These are phyloP conservation scores for Zapornia atra DNA, from an alignment of 2,113 vertebrate genomes.

Conservation along the genomic window DNA sequence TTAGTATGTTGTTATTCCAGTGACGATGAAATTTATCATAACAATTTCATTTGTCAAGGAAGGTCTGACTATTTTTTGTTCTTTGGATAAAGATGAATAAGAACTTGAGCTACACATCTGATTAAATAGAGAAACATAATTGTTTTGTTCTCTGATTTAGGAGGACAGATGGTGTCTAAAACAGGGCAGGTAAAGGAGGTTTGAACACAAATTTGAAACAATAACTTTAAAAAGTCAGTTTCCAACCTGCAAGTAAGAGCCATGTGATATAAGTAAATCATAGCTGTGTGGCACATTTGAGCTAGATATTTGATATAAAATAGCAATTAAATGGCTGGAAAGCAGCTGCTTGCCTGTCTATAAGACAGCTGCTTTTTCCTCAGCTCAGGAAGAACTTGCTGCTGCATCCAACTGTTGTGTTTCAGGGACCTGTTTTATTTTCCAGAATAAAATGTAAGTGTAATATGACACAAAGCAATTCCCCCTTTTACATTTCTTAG, in stretches of 20 bases:
- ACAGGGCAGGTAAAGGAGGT: not conserved
- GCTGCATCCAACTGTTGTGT: conserved; percentile 20
- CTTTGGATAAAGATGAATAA: not conserved
- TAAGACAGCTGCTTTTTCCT: conserved; percentile 51
- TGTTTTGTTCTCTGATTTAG: not conserved
- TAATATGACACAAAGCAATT: conserved; percentile 11
- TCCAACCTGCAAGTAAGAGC: not conserved
- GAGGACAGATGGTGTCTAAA: not conserved
- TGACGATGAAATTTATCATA: not conserved
- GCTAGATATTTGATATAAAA: conserved; percentile 13
- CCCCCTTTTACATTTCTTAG: not conserved
- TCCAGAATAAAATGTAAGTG: conserved; percentile 5
- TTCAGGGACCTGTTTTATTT: conserved; percentile 34
- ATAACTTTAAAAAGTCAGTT: not conserved
- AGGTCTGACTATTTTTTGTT: not conserved
- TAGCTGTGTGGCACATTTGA: not conserved
- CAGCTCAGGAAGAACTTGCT: not conserved
- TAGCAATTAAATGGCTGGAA: conserved; percentile 45
- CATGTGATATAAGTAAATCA: not conserved
- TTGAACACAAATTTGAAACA: not conserved
- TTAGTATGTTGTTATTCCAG: not conserved
- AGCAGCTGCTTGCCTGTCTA: conserved; percentile 33
- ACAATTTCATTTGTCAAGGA: not conserved
- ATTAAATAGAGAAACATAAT: not conserved
- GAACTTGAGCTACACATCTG: not conserved